Conservation (phyloP, 2,113 vertebrate species). For the Galemys pyrenaicus region DNA sequence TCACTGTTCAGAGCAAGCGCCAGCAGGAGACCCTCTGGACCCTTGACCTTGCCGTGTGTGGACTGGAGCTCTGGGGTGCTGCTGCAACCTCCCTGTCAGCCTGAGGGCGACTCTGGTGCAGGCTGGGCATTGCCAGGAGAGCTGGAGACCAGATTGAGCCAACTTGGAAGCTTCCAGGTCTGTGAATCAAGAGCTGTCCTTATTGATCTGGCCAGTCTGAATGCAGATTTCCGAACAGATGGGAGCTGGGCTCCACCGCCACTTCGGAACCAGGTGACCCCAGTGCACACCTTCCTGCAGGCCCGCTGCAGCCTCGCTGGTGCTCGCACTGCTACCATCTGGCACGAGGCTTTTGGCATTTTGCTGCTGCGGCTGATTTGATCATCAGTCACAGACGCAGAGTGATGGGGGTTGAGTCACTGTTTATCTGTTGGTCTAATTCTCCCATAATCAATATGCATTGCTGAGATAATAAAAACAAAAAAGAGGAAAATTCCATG, state of each 20-base stretch:
- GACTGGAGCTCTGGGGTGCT: neutral
- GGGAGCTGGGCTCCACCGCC: neutral
- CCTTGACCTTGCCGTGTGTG: neutral
- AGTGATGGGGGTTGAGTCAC: slow-evolving; percentile 62
- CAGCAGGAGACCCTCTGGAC: neutral
- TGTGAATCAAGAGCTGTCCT: neutral
- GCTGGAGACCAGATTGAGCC: neutral
- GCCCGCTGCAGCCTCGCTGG: neutral
- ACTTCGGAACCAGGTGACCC: neutral
- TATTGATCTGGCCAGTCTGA: neutral
- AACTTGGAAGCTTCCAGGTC: neutral
- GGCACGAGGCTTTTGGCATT: slow-evolving; percentile 39
- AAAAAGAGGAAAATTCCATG: slow-evolving; percentile 64
- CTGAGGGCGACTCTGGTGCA: neutral
- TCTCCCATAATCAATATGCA: slow-evolving; percentile 60
- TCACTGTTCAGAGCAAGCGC: neutral
- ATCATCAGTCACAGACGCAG: slow-evolving; percentile 21
- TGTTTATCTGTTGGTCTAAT: slow-evolving; percentile 64
- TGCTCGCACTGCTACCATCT: neutral
- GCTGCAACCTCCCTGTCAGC: neutral
- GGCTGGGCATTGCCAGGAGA: neutral
- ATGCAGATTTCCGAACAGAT: neutral
- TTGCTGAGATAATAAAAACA: slow-evolving; percentile 60
- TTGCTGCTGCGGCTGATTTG: neutral
- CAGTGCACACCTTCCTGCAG: neutral